These are phyloP conservation scores for Hypsibius dujardini DNA, from an alignment of 1,140 invertebrate genomes.

Conservation along the genomic window DNA sequence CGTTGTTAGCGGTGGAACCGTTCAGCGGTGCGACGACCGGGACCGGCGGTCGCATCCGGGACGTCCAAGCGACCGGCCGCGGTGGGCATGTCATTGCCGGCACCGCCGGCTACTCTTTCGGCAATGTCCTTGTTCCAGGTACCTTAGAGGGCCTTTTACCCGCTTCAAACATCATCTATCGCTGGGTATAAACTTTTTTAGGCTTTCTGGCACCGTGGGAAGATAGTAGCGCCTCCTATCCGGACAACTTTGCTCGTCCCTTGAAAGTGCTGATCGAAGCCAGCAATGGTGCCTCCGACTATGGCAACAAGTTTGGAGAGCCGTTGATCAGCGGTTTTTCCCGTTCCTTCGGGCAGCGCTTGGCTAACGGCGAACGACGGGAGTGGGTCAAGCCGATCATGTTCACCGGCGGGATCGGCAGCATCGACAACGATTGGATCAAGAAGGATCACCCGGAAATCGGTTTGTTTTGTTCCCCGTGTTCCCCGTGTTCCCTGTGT, in stretches of 20 bases:
- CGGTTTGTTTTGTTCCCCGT: conserved; percentile 35
- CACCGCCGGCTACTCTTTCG: conserved; percentile 86
- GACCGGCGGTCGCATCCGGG: conserved; percentile 78
- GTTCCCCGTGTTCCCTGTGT: conserved; percentile 32
- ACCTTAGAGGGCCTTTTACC: conserved; percentile 18
- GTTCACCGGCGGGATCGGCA: conserved; percentile 89
- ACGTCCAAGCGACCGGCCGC: conserved; percentile 78
- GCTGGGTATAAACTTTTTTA: conserved; percentile 25
- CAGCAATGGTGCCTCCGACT: conserved; percentile 92
- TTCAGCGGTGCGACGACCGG: conserved; percentile 85
- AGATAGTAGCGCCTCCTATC: conserved; percentile 47
- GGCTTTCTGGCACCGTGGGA: conserved; percentile 75
- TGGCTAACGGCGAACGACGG: conserved; percentile 47
- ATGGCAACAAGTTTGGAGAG: conserved; percentile 97
- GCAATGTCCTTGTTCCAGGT: conserved; percentile 75
- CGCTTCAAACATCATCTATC: neutral
- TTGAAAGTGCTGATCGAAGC: conserved; percentile 76
- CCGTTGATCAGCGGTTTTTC: conserved; percentile 77
- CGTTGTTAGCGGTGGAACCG: conserved; percentile 36
- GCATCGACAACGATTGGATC: conserved; percentile 59
- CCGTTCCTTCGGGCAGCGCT: conserved; percentile 63
- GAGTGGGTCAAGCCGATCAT: conserved; percentile 97
- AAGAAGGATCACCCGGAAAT: conserved; percentile 50
- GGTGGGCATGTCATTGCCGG: conserved; percentile 82
- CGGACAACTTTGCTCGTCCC: conserved; percentile 70